Evolutionary conservation across 2,888 invertebrate genomes (phyloP).

Genomic region (Ephialtes manifestator): DNA sequence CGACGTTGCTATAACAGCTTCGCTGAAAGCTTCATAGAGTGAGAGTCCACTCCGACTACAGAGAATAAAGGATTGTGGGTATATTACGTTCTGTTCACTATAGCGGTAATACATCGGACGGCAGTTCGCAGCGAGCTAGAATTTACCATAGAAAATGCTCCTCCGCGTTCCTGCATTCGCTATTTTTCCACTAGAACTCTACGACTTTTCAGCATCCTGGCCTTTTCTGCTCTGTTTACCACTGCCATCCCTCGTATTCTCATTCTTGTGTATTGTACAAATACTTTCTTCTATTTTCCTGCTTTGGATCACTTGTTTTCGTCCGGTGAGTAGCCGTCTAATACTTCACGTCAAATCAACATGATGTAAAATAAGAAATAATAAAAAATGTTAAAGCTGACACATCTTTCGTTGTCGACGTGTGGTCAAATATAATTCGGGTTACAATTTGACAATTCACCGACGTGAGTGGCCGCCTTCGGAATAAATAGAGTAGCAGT

Average conservation of each 20-base stretch:
- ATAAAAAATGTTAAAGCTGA: no score
- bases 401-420: no score
- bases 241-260: background rate
- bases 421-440: no score
- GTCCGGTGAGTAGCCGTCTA: no score
- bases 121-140: conserved; percentile 29
- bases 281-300: background rate
- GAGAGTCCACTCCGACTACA: conserved; percentile 25
- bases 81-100: conserved; percentile 21
- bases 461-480: no score
- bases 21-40: conserved; percentile 43
- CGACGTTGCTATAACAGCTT: conserved; percentile 41
- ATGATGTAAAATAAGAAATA: no score
- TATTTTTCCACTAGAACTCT: conserved; percentile 61
- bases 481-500: no score
- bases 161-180: conserved; percentile 55
- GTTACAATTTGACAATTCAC: no score
- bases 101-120: conserved; percentile 53
- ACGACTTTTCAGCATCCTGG: conserved; percentile 57
- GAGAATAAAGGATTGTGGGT: conserved; percentile 56
- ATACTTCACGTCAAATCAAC: no score
- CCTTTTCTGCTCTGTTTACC: conserved; percentile 58
- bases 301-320: no score
- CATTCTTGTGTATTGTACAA: conserved; percentile 13
- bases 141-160: conserved; percentile 63